Evolutionary conservation across 2,888 invertebrate genomes (phyloP).

Genomic region (Branchipolynoe longqiensis): DNA sequence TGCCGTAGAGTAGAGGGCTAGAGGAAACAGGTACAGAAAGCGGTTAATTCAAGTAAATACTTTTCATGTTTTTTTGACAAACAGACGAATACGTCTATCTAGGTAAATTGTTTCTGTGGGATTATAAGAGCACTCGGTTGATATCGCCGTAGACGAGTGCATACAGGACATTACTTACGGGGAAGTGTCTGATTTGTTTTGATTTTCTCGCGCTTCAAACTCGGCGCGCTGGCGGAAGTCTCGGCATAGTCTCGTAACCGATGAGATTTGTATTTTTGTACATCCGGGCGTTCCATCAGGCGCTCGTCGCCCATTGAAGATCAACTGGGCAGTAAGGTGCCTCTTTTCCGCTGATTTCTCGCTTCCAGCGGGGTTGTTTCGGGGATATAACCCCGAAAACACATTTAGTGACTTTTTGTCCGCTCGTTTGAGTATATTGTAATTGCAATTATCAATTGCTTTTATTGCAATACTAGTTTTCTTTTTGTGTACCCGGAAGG

Average conservation of each 20-base stretch:
- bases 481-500: conserved; percentile 60
- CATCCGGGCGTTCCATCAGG: conserved; percentile 59
- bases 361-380: conserved; percentile 22
- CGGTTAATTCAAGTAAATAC: too few relatives aligned
- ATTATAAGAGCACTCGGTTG: too few relatives aligned
- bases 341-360: conserved; percentile 19
- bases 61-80: too few relatives aligned
- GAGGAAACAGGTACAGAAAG: too few relatives aligned
- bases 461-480: conserved; percentile 38
- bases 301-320: conserved; percentile 57
- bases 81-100: too few relatives aligned
- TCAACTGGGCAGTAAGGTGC: neutral
- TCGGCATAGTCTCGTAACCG: neutral
- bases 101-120: too few relatives aligned
- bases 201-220: neutral
- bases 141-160: too few relatives aligned
- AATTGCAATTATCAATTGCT: conserved; percentile 10
- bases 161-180: neutral
- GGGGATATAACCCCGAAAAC: conserved; percentile 39
- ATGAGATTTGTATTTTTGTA: neutral
- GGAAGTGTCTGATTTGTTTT: neutral
- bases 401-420: neutral
- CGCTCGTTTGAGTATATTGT: neutral
- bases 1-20: too few relatives aligned
- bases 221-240: conserved; percentile 16